Evolutionary conservation across 1,140 invertebrate genomes (phyloP).

Genomic region (Pararge aegeria): DNA sequence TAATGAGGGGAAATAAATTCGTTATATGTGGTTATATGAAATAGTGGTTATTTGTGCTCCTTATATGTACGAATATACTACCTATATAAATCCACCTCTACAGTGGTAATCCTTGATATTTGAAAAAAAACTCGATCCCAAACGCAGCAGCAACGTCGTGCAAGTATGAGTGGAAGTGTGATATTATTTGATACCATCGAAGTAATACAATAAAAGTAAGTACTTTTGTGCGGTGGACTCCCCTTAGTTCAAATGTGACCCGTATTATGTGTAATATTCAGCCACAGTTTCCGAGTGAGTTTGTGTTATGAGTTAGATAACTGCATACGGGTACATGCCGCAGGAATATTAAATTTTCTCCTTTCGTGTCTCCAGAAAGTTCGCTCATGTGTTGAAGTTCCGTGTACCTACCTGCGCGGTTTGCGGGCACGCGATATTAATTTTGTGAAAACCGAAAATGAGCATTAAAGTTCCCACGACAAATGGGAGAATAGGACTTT

Average conservation of each 20-base stretch:
- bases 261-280: slow-evolving; percentile 23
- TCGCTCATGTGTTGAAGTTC: slow-evolving; percentile 56
- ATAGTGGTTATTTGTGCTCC: too few species aligned
- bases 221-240: background rate
- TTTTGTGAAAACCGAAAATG: slow-evolving; percentile 54
- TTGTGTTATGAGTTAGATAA: slow-evolving; percentile 33
- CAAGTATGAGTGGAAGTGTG: background rate
- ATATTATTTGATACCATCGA: slow-evolving; percentile 1
- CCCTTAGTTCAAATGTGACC: slow-evolving; percentile 6
- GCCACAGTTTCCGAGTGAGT: slow-evolving; percentile 12
- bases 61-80: too few species aligned
- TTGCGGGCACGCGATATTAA: slow-evolving; percentile 50
- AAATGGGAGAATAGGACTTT: slow-evolving; percentile 25
- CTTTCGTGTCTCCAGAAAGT: slow-evolving; percentile 62
- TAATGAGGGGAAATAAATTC: too few species aligned
- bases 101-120: too few species aligned
- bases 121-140: too few species aligned
- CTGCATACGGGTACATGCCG: slow-evolving; percentile 34
- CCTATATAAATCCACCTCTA: too few species aligned
- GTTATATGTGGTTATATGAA: too few species aligned
- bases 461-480: slow-evolving; percentile 38
- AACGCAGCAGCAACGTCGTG: background rate
- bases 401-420: slow-evolving; percentile 49
- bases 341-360: slow-evolving; percentile 68
- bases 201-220: background rate